These are phyloP conservation scores for Lophotis ruficrista DNA, from an alignment of 2,113 vertebrate species.

Conservation along the genomic window DNA sequence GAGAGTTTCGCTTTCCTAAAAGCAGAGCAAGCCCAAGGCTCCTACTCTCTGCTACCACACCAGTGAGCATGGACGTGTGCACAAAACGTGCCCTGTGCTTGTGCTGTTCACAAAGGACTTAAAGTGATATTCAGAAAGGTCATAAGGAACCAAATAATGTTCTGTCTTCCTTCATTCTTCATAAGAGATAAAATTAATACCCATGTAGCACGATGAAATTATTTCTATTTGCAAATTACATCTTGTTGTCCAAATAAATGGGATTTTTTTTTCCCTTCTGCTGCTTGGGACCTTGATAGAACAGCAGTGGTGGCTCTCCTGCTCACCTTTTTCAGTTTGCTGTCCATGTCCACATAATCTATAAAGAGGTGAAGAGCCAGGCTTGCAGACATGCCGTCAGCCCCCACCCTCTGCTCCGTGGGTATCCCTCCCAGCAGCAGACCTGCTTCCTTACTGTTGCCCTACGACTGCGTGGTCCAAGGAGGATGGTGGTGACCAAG, in stretches of 20 bases:
- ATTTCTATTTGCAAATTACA: neutral
- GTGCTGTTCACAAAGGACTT: neutral
- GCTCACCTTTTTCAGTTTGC: neutral
- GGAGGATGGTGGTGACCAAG: neutral
- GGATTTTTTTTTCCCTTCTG: neutral
- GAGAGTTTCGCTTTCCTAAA: neutral
- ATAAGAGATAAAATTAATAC: neutral
- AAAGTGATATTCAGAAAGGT: neutral
- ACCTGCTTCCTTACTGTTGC: neutral
- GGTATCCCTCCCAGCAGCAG: neutral
- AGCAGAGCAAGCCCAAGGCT: neutral
- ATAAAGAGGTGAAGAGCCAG: neutral
- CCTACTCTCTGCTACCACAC: neutral
- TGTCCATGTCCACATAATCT: neutral
- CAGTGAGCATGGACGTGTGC: rapidly evolving
- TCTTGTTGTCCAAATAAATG: neutral
- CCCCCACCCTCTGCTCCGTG: neutral
- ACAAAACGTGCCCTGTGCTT: rapidly evolving
- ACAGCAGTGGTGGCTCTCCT: neutral
- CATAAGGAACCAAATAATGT: neutral
- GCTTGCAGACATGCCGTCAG: neutral
- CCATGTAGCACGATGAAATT: neutral
- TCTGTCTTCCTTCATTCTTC: neutral
- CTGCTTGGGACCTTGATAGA: neutral
- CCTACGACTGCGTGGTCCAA: rapidly evolving